Evolutionary conservation across 1,140 invertebrate species (phyloP), one percentile per base, ranked within the genome.

Genomic region (Gonatopus flavifemur): DNA sequence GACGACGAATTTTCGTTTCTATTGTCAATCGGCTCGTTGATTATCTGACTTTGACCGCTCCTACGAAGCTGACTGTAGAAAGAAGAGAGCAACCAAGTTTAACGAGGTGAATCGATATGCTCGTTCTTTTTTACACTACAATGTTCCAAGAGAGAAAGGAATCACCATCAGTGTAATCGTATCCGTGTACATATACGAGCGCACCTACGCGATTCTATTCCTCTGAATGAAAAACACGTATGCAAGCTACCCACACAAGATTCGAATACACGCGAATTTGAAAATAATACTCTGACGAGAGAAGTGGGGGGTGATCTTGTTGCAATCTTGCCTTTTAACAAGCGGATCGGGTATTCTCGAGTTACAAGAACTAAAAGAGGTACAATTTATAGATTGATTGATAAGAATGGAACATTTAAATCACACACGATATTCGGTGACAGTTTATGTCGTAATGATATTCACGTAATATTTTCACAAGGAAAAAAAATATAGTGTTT

Each of bases 61-160:
- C 61, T 63, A 52, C 54, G 65, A 45, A 68, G 62, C 52, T 70
- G 70, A 62, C 72, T 74, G 55, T 18, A 49, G 55, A 52, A 44
- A 25, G 40, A 56, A 60, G 32, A 46, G 44, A 59, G 52, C 55
- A 60, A 55, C 25, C 50, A 43, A 60, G 46, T 45, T 35, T 28
- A 7, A 28, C 6, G 56, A 55, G 43, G 46, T 53, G 51, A 56
- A 59, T 59, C 56, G 51, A 59, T 59, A n/a, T n/a, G n/a, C n/a
- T n/a, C n/a, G n/a, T n/a, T n/a, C n/a, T n/a, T n/a, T n/a, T n/a
- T n/a, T n/a, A n/a, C n/a, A 59, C 57, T 50, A 36, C n/a, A 18
- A 33, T 38, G 48, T 44, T 33, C 46, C 32, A 46, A 50, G 39
- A 49, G 51, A n/a, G n/a, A n/a, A n/a, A n/a, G n/a, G n/a, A n/a